Evolutionary conservation across 2,113 vertebrate genomes (phyloP).

Genomic region (Astur gentilis): DNA sequence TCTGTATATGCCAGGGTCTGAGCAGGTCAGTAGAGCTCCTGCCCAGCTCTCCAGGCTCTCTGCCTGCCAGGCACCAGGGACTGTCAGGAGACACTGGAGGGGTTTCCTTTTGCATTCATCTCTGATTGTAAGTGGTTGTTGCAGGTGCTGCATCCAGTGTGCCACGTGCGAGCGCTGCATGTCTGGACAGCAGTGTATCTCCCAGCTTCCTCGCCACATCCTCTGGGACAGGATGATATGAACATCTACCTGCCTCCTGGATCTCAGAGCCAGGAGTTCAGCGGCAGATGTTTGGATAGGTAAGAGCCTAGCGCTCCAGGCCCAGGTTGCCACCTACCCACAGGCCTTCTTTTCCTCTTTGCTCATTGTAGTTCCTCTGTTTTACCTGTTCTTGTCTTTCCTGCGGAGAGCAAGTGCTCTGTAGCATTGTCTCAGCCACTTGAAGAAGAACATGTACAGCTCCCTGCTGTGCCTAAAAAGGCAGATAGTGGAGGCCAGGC

Average conservation of each 20-base stretch:
- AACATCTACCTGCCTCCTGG: conserved; percentile 86
- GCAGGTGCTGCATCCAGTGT: conserved; percentile 96
- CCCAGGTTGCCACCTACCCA: not conserved
- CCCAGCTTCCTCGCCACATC: conserved; percentile 90
- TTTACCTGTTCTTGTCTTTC: not conserved
- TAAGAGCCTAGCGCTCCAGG: conserved; percentile 33
- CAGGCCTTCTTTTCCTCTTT: not conserved
- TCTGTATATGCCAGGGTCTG: conserved; percentile 91
- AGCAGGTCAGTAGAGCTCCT: conserved; percentile 78
- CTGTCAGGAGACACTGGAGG: not conserved
- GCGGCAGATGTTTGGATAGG: conserved; percentile 90
- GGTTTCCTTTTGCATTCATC: rapidly evolving
- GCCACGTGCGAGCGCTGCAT: conserved; percentile 93
- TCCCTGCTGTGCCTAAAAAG: not conserved
- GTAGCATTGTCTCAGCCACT: not conserved
- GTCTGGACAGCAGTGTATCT: conserved; percentile 98
- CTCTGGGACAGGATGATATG: conserved; percentile 90
- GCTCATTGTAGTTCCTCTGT: not conserved
- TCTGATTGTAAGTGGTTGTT: not conserved
- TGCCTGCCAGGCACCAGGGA: not conserved
- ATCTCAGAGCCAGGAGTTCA: conserved; percentile 87
- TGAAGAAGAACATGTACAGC: not conserved
- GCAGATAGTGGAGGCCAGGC: not conserved
- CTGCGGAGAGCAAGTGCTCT: not conserved
- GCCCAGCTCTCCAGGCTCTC: not conserved